Evolutionary conservation across 2,888 invertebrate genomes (phyloP).

Genomic region (Aspidiotus destructor): DNA sequence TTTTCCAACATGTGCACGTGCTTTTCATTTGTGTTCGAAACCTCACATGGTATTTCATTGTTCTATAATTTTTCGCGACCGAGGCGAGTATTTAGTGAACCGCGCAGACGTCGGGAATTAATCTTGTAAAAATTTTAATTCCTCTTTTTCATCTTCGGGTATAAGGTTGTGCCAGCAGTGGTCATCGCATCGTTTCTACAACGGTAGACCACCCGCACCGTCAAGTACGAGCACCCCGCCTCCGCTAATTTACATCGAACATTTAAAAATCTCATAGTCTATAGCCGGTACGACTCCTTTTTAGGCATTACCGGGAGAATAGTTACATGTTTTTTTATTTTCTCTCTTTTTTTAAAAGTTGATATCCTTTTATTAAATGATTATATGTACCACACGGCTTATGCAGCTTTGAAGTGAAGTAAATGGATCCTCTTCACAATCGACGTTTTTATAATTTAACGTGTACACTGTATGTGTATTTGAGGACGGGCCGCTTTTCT

Average conservation of each 20-base stretch:
- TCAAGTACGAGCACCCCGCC: slow-evolving; percentile 18
- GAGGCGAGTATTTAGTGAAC: too few species aligned
- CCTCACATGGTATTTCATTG: neutral
- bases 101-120: too few species aligned
- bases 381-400: slow-evolving; percentile 1
- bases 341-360: slow-evolving; percentile 5
- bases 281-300: slow-evolving; percentile 23
- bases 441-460: neutral
- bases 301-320: slow-evolving; percentile 18
- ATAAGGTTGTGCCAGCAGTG: neutral
- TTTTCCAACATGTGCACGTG: too few species aligned
- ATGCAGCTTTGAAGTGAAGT: neutral
- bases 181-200: neutral
- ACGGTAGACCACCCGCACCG: slow-evolving; percentile 20
- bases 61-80: too few species aligned
- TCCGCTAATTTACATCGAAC: slow-evolving; percentile 26
- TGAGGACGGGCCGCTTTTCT: too few species aligned
- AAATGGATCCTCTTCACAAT: neutral
- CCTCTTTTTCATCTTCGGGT: neutral
- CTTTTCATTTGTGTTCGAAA: neutral
- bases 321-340: slow-evolving; percentile 6
- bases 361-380: slow-evolving; percentile 13
- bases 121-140: neutral
- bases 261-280: slow-evolving; percentile 7
- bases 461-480: too few species aligned